phyloP scores from a whole-genome alignment of 1,140 invertebrate species.

The Bacillus rossius region DNA sequence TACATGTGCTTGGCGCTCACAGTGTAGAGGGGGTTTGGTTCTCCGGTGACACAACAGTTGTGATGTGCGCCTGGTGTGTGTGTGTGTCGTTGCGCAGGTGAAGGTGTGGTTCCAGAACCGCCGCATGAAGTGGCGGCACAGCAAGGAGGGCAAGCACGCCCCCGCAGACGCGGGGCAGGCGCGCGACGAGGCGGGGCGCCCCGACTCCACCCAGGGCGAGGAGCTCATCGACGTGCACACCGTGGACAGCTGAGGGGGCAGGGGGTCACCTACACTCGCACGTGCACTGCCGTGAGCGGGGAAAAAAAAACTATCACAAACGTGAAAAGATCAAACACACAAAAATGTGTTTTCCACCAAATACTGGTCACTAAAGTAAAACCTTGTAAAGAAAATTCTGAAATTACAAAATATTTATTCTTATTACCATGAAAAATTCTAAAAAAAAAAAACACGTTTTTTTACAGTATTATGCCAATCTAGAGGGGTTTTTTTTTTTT shows the following conservation, averaged over 20 bases:
- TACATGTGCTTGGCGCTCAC: too few relatives aligned
- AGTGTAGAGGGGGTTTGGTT: too few relatives aligned
- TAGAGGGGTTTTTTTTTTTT: too few relatives aligned
- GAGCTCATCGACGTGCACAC: slow-evolving; percentile 10
- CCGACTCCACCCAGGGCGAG: slow-evolving; percentile 13
- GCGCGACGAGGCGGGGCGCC: slow-evolving; percentile 6
- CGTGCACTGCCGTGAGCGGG: background rate
- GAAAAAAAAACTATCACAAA: background rate
- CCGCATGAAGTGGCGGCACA: slow-evolving; percentile 89
- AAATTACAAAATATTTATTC: too few relatives aligned
- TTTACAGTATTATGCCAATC: too few relatives aligned
- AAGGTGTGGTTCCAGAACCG: slow-evolving; percentile 94
- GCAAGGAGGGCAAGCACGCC: slow-evolving; percentile 55
- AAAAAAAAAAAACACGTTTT: too few relatives aligned
- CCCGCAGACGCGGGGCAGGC: background rate
- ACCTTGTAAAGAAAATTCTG: too few relatives aligned
- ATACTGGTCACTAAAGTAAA: too few relatives aligned
- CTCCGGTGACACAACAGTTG: too few relatives aligned
- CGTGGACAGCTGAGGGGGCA: slow-evolving; percentile 4
- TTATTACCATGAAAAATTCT: too few relatives aligned
- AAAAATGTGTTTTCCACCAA: too few relatives aligned
- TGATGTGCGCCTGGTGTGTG: slow-evolving; percentile 1
- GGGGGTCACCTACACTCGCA: background rate
- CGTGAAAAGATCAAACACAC: too few relatives aligned
- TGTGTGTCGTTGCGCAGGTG: slow-evolving; percentile 50